Base-by-base conservation (phyloP, 1,140 invertebrate species). In the Aricia agestis region DNA sequence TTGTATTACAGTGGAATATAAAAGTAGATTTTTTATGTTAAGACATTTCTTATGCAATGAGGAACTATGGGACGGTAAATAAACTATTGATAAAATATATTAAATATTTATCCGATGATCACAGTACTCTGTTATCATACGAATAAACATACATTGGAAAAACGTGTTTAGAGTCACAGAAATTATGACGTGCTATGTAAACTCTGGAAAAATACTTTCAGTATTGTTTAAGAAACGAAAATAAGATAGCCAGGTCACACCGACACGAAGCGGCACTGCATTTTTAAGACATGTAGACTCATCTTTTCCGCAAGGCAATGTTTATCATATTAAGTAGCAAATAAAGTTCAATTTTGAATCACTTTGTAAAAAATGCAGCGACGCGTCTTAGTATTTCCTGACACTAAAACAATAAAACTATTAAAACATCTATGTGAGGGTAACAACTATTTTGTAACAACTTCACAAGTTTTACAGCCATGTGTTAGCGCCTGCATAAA, bases 21-120 rank as follows among this genome's bases (percentile, higher is more conserved):
- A 63, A 68, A 61, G 18, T 17, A n/a, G 36, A 42, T 67, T 13
- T 36, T 32, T 67, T 41, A 67, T 17, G 2, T 67, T 58, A 17
- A n/a, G 70, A 68, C 63, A 42, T 57, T 66, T 67, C 42, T n/a
- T 69, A 19, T 19, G 31, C 31, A 11, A 19, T 57, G 32, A 74
- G 73, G 73, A 74, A 74, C 73, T 25, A 17, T 41, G 59, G 73
- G 73, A 74, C 73, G 70, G 73, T 65, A 74, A 74, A 74, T 69
- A 72, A 69, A 69, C 67, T 71, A 66, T 66, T 71, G 70, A 66
- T 36, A 67, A 45, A 71, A 66, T 71, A 67, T 58, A 66, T 67
- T 36, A 19, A 66, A 68, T 65, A 17, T 36, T 69, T 66, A 36
- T 52, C 9, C 45, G 45, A 15, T 52, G 45, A 52, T 6, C 36